Base-by-base conservation (phyloP, 2,888 invertebrate species). In the Julus scandinavius region DNA sequence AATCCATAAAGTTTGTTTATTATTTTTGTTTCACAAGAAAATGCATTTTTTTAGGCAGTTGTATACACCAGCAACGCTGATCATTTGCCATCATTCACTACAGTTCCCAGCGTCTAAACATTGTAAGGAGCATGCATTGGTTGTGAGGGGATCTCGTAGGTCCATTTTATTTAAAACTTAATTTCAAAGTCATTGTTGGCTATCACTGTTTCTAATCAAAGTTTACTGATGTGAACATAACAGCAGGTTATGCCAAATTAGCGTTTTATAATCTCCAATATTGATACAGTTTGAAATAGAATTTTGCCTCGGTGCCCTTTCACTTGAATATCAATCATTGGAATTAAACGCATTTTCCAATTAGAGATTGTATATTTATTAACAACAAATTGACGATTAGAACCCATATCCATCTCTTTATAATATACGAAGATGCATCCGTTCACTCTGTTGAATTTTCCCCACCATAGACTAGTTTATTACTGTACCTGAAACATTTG, bases 71-170 rank as follows among this genome's bases (percentile, higher is more conserved):
- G 15, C 13, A 80, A 15, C 38, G 13, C 38, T 40, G 13, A 80
- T 80, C 13, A 80, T 80, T 80, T 80, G 80, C 80, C 80, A 80
- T 29, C 80, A 80, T 80, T 80, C 80, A 38, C 80, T 80, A 29
- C 15, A 80, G 15, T 38, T 2, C 29, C 15, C 38, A 29, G 2
- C 15, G 38, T 80, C 80, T 13, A 80, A 80, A 38, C 20, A 80
- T 72, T 29, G 20, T 29, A 2, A 80, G 38, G 80, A 38, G 11
- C 13, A 20, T 6, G 20, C 20, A 29, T 72, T 20, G 63, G 17
- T 29, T 20, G 20, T 72, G 72, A 72, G 2, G 0, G 20, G 9
- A 9, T 20, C 29, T n/a, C 4, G n/a, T 63, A n/a, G n/a, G 63
- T 63, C 63, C n/a, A 63, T 7, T n/a, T 3, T 3, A 63, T 63